Evolutionary conservation across 2,888 invertebrate species (phyloP).

Genomic region (Pyrocoelia pectoralis): DNA sequence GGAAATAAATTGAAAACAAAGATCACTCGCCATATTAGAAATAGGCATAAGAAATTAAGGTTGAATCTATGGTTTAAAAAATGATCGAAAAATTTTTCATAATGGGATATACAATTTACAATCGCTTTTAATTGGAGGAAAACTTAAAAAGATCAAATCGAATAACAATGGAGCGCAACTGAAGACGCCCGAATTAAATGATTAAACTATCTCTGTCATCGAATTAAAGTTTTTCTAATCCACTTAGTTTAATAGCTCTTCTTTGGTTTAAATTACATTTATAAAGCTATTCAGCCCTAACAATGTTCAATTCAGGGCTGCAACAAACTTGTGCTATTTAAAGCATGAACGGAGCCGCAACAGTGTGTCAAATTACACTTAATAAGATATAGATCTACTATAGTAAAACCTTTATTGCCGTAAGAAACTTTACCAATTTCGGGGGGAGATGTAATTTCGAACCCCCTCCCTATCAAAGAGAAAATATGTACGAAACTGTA

Average conservation of each 20-base stretch:
- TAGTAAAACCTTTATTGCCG: not conserved
- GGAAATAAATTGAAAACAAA: no score
- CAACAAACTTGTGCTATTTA: slow-evolving; percentile 33
- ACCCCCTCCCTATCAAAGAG: no score
- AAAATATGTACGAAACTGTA: no score
- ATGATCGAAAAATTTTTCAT: no score
- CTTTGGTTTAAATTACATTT: slow-evolving; percentile 30
- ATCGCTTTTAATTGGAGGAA: no score
- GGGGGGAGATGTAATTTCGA: not conserved
- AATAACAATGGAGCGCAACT: no score
- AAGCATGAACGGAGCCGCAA: slow-evolving; percentile 25
- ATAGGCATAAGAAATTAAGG: no score
- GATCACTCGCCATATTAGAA: no score
- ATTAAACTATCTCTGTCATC: slow-evolving; percentile 3
- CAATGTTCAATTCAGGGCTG: slow-evolving; percentile 29
- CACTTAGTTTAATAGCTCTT: slow-evolving; percentile 31
- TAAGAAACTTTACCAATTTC: not conserved
- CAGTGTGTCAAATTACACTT: slow-evolving; percentile 30
- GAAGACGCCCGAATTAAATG: slow-evolving; percentile 3
- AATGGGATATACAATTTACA: no score
- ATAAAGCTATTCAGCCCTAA: slow-evolving; percentile 27
- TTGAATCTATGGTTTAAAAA: no score
- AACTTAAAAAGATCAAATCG: no score
- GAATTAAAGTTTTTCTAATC: slow-evolving; percentile 11
- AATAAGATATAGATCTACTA: slow-evolving; percentile 28